Percentiles rank a stretch among this genome's conserved stretches.
Conservation (phyloP, 2,797 vertebrate species). For the Ctenochaetus hawaiiensis region DNA sequence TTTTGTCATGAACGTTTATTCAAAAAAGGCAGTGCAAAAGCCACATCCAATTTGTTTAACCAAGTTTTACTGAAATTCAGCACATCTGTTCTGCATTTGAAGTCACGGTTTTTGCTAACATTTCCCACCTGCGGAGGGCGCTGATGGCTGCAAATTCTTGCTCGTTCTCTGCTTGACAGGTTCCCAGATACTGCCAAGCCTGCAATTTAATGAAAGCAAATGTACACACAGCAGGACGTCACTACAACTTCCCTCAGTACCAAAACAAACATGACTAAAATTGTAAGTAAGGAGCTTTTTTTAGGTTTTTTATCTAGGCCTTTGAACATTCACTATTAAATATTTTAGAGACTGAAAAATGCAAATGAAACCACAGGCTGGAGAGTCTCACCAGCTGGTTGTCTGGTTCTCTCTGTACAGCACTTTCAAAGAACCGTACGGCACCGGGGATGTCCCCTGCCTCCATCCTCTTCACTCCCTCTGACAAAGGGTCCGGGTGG, state of each 20-base stretch:
- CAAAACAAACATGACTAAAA: slow-evolving; percentile 1
- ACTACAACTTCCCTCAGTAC: slow-evolving; percentile 14
- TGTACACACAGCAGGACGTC: slow-evolving; percentile 2
- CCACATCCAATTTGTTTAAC: not conserved
- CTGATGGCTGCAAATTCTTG: slow-evolving; percentile 98
- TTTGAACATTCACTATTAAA: slow-evolving; percentile 7
- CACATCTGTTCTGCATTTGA: not conserved
- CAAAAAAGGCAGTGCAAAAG: not conserved
- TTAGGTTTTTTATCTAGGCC: slow-evolving; percentile 1
- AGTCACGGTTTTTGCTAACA: slow-evolving; percentile 7
- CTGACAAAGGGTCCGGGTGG: slow-evolving; percentile 92
- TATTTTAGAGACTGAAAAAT: not conserved
- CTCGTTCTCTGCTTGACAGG: slow-evolving; percentile 98
- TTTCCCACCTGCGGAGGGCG: slow-evolving; percentile 93
- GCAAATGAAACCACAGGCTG: not conserved
- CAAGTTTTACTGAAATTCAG: not conserved
- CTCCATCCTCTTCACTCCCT: slow-evolving; percentile 91
- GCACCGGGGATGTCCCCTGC: slow-evolving; percentile 97
- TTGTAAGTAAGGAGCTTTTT: not conserved
- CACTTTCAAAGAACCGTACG: slow-evolving; percentile 96
- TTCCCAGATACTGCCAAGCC: slow-evolving; percentile 99
- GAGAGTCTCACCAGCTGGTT: slow-evolving; percentile 92
- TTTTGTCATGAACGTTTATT: not conserved
- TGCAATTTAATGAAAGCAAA: slow-evolving; percentile 61
- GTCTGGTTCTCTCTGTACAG: slow-evolving; percentile 93